Percentiles rank a stretch among this genome's conserved stretches.
phyloP scores from a whole-genome alignment of 2,797 vertebrate genomes.

The Manis pentadactyla region DNA sequence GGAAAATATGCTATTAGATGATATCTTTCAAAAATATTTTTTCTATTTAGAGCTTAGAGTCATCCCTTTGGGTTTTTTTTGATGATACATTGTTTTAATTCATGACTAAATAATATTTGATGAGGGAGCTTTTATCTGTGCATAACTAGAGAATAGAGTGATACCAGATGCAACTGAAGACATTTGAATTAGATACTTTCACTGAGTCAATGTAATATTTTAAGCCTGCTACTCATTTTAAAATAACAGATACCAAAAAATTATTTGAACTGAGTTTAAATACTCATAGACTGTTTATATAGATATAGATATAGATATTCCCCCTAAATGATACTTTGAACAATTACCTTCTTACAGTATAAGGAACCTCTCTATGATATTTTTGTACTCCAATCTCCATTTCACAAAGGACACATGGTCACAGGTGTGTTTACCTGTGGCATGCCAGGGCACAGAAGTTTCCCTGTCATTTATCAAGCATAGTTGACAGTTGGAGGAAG shows the following conservation, averaged over 20 bases:
- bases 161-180: neutral
- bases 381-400: neutral
- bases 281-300: neutral
- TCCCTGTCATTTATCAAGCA: neutral
- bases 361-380: neutral
- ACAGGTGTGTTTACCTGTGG: neutral
- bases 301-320: neutral
- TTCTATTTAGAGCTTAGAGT: neutral
- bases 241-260: slow-evolving; percentile 20
- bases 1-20: slow-evolving; percentile 1
- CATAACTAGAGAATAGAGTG: neutral
- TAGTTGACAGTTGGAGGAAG: neutral
- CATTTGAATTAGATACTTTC: slow-evolving; percentile 1
- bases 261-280: slow-evolving; percentile 10
- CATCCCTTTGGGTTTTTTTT: neutral
- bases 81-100: neutral
- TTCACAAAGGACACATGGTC: neutral
- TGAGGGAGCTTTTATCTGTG: neutral
- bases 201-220: neutral
- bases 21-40: neutral
- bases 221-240: neutral
- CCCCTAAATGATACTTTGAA: neutral
- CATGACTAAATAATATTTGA: neutral
- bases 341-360: neutral
- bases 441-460: neutral